These are phyloP conservation scores for Epistrophe eligans DNA, from an alignment of 2,888 invertebrate species.

Conservation along the genomic window DNA sequence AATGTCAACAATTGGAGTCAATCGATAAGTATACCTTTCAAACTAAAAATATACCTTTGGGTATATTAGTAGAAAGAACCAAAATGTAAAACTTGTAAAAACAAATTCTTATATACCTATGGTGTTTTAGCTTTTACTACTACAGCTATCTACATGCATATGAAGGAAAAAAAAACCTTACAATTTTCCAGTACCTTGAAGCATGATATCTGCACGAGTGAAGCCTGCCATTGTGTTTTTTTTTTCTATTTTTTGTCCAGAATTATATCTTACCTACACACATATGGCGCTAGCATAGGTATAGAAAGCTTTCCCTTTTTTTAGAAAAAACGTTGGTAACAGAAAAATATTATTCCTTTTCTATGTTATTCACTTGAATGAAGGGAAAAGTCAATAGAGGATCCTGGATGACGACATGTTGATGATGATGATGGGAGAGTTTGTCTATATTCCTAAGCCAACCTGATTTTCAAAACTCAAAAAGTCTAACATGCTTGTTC, in stretches of 20 bases:
- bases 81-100: conserved; percentile 69
- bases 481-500: conserved; percentile 32
- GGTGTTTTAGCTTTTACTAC: background rate
- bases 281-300: conserved; percentile 10
- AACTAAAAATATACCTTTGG: background rate
- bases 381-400: conserved; percentile 67
- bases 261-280: conserved; percentile 13
- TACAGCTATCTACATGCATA: background rate
- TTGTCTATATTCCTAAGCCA: conserved; percentile 26
- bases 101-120: conserved; percentile 37
- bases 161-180: conserved; percentile 54
- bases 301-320: conserved; percentile 68
- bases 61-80: no score
- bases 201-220: conserved; percentile 72
- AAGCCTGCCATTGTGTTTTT: conserved; percentile 45
- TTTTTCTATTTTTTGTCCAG: background rate
- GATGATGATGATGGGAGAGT: conserved; percentile 9
- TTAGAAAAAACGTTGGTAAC: conserved; percentile 54
- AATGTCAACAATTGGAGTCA: conserved; percentile 71
- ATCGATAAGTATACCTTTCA: conserved; percentile 46
- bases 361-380: conserved; percentile 69
- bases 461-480: conserved; percentile 11
- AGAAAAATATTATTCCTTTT: conserved; percentile 71
- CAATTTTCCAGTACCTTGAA: conserved; percentile 70
- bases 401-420: conserved; percentile 21